A percentile compares a stretch with the other conserved stretches of the same genome.
Conservation (phyloP, 2,797 vertebrate species). For the Thripadectes ignobilis region DNA sequence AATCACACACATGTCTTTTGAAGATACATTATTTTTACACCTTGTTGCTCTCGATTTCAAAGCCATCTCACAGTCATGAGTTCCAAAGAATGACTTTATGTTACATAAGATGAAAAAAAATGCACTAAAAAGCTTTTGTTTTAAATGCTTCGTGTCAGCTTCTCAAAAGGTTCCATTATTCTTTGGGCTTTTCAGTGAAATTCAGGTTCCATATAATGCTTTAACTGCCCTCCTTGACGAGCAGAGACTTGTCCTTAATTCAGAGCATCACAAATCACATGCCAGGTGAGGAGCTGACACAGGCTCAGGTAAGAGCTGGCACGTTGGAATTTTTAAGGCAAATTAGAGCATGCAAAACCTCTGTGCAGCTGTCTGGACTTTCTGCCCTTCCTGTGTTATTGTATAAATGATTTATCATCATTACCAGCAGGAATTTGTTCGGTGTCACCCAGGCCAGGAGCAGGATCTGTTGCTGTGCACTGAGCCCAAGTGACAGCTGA, state of each 20-base stretch:
- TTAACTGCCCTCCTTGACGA: not conserved
- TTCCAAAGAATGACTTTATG: constrained; percentile 5
- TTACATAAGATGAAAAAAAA: not conserved
- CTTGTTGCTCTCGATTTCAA: not conserved
- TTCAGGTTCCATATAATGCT: not conserved
- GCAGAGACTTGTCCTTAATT: not conserved
- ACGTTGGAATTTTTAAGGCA: not conserved
- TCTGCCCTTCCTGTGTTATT: not conserved
- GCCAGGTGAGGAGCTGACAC: not conserved
- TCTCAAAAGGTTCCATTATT: not conserved
- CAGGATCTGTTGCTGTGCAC: not conserved
- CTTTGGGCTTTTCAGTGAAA: constrained; percentile 3
- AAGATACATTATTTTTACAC: not conserved
- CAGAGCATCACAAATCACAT: not conserved
- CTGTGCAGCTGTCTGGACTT: not conserved
- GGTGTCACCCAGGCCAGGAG: not conserved
- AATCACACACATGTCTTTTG: not conserved
- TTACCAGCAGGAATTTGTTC: not conserved
- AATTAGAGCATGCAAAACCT: not conserved
- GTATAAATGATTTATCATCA: not conserved
- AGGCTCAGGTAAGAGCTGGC: not conserved
- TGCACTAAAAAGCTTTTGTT: constrained; percentile 23
- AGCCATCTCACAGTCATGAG: not conserved
- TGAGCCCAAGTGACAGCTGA: not conserved
- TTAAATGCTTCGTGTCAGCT: constrained; percentile 27